A percentile compares a stretch with the other conserved stretches of the same genome.
Conservation (phyloP, 2,113 vertebrate species). For the Setophaga coronata region DNA sequence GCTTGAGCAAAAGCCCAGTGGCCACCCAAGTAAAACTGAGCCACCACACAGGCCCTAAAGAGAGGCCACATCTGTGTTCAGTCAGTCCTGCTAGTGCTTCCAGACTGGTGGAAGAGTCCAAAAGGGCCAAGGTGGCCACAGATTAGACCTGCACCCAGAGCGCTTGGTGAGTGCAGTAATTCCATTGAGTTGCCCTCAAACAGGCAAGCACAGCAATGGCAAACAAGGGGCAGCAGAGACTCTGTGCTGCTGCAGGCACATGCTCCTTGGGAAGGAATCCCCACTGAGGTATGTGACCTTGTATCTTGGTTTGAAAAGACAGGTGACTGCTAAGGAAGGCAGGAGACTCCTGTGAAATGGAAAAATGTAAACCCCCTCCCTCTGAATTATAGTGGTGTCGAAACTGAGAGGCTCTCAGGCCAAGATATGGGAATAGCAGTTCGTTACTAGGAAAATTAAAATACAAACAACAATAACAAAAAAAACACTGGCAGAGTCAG, state of each 20-base stretch:
- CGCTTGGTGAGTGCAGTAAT: neutral
- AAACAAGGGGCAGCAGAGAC: neutral
- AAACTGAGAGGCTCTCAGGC: neutral
- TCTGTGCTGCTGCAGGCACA: neutral
- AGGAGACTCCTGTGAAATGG: neutral
- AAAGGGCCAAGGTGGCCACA: neutral
- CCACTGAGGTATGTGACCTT: rapidly evolving
- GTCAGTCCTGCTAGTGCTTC: neutral
- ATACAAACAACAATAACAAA: neutral
- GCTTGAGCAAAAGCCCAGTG: neutral
- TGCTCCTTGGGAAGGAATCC: neutral
- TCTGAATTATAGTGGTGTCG: neutral
- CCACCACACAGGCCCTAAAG: neutral
- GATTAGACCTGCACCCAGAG: neutral
- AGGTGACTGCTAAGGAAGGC: neutral
- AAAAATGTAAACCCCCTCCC: neutral
- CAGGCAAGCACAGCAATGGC: neutral
- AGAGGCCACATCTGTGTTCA: neutral
- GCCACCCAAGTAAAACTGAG: neutral
- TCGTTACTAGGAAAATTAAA: neutral
- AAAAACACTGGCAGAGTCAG: neutral
- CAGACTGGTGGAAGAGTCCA: neutral
- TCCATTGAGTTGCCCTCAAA: neutral
- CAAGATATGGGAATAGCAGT: neutral
- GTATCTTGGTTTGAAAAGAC: neutral